A percentile compares a stretch with the other conserved stretches of the same genome.
Evolutionary conservation across 2,797 vertebrate species (phyloP).

Genomic region (Coluber constrictor): DNA sequence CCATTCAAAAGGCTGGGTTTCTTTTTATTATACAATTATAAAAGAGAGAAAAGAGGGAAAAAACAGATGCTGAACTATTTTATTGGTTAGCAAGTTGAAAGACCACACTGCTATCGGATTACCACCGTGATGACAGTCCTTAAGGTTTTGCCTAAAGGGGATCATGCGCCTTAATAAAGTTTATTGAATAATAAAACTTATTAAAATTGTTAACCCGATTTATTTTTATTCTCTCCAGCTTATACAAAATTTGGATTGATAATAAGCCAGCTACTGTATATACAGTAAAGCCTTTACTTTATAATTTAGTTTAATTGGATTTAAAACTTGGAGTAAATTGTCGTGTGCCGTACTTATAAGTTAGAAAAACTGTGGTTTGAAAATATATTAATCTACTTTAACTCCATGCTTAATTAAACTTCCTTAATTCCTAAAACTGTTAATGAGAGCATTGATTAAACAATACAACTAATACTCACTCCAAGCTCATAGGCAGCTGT

Average conservation of each 20-base stretch:
- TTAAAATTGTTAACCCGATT: constrained; percentile 99
- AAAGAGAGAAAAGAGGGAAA: background rate
- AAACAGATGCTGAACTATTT: constrained; percentile 58
- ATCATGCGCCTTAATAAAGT: constrained; percentile 99
- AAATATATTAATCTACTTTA: constrained; percentile 99
- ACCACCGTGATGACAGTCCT: constrained; percentile 90
- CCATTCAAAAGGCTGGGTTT: constrained; percentile 64
- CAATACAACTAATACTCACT: constrained; percentile 99
- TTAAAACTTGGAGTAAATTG: constrained; percentile 99
- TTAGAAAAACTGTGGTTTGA: constrained; percentile 98
- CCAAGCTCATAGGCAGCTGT: constrained; percentile 99
- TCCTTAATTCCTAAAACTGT: constrained; percentile 99
- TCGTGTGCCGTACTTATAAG: constrained; percentile 98
- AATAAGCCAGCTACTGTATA: constrained; percentile 99
- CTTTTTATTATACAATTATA: background rate
- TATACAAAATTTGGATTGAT: constrained; percentile 99
- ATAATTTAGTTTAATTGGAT: constrained; percentile 99
- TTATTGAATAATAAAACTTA: constrained; percentile 99
- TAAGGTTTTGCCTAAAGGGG: constrained; percentile 97
- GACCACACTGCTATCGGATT: constrained; percentile 89
- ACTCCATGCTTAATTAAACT: constrained; percentile 99
- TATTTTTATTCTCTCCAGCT: constrained; percentile 99
- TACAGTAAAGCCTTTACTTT: constrained; percentile 98
- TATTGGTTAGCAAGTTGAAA: constrained; percentile 71
- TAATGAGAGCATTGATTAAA: constrained; percentile 99